Percentiles rank a stretch among this genome's conserved stretches.
These are phyloP conservation scores for Macrosteles quadrilineatus DNA, from an alignment of 1,140 invertebrate species.

Conservation along the genomic window DNA sequence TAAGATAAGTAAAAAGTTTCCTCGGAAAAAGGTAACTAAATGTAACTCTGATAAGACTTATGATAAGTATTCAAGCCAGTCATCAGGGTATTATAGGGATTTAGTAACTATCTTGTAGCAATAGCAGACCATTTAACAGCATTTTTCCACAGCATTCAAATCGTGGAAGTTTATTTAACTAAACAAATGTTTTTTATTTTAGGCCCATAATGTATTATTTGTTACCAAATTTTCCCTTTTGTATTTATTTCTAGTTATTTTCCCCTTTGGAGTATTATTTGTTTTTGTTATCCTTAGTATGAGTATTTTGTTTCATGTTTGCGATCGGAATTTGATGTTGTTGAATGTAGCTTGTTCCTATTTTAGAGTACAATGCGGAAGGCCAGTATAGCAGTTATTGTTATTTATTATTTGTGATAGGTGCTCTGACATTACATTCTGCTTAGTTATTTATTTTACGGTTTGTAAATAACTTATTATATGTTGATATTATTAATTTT, in stretches of 20 bases:
- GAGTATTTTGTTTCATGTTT: constrained; percentile 34
- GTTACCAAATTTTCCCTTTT: constrained; percentile 32
- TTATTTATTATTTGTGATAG: constrained; percentile 9
- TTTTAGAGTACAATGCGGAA: not conserved
- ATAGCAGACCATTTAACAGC: too few relatives aligned
- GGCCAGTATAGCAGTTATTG: not conserved
- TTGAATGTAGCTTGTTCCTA: constrained; percentile 29
- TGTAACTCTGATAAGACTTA: too few relatives aligned
- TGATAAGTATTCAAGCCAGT: too few relatives aligned
- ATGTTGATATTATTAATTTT: not conserved
- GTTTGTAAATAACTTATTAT: not conserved
- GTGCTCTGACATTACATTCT: not conserved
- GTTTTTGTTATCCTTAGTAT: constrained; percentile 41
- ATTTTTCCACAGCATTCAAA: too few relatives aligned
- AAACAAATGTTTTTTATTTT: not conserved
- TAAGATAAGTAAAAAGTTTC: too few relatives aligned
- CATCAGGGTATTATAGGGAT: too few relatives aligned
- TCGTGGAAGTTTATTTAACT: too few relatives aligned
- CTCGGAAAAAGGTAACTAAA: too few relatives aligned
- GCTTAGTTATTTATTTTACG: constrained; percentile 7
- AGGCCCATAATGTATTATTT: constrained; percentile 19
- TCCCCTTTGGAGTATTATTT: constrained; percentile 38
- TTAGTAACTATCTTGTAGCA: too few relatives aligned
- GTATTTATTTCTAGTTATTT: constrained; percentile 28
- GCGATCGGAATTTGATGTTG: constrained; percentile 29